A percentile compares a stretch with the other conserved stretches of the same genome.
Conservation (phyloP, 2,888 invertebrate genomes). For the Harpalus rubripes region DNA sequence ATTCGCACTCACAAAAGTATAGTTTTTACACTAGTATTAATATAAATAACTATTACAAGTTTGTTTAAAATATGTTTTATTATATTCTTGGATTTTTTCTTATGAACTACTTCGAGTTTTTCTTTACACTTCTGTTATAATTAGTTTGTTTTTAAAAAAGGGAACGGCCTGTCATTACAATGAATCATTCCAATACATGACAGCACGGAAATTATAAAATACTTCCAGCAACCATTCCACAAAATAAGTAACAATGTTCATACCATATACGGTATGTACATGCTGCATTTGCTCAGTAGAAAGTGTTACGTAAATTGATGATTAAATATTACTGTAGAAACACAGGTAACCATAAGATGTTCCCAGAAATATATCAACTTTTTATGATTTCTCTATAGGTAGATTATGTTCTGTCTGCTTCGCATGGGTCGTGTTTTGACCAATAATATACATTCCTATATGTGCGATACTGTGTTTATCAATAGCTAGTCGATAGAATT, state of each 20-base stretch:
- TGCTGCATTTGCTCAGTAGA: background rate
- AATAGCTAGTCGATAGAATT: conserved; percentile 15
- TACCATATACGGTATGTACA: conserved; percentile 23
- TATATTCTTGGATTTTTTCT: no score
- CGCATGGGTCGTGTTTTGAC: background rate
- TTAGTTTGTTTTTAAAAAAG: background rate
- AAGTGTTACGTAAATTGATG: conserved; percentile 30
- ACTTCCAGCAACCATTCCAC: conserved; percentile 5
- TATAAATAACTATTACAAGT: no score
- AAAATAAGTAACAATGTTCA: conserved; percentile 10
- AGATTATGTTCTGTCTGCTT: conserved; percentile 1
- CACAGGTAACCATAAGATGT: conserved; percentile 19
- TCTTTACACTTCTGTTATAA: no score
- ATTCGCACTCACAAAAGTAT: no score
- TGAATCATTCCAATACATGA: conserved; percentile 29
- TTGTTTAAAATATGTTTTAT: no score
- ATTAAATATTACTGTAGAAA: background rate
- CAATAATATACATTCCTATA: conserved; percentile 44
- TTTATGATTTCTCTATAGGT: conserved; percentile 34
- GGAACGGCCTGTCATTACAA: conserved; percentile 9
- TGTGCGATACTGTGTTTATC: conserved; percentile 30
- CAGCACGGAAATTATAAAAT: conserved; percentile 29
- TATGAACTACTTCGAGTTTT: no score
- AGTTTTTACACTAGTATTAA: no score
- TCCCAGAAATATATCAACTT: conserved; percentile 27